Base-by-base conservation (phyloP, 2,113 vertebrate species). In the Hucho hucho region DNA sequence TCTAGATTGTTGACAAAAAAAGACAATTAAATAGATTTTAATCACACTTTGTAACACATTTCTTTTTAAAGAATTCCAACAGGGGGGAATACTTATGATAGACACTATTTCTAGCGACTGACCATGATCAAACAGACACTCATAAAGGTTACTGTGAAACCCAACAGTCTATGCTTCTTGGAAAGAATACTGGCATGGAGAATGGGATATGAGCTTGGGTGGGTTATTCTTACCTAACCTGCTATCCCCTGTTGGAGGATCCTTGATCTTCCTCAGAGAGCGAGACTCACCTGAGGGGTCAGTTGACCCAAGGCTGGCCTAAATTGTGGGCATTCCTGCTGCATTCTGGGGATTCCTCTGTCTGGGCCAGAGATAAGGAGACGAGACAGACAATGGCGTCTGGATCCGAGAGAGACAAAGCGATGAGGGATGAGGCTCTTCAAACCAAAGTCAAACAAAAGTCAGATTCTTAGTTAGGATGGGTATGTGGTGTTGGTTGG, bases 271-370 rank as follows among this genome's bases (percentile, higher is more conserved):
- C 43, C 22, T 47, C 43, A 61, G 58, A 61, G 29, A 29, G 29
- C 4, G 58, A 61, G n/a, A 61, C n/a, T n/a, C 58, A 61, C 58
- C 18, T 61, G 6, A 24, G 58, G 58, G n/a, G 6, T 61, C 58
- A 61, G 58, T 61, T 61, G 58, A 24, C 20, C 58, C 20, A 16
- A 3, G 58, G 1, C 7, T 61, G 58, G 58, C n/a, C n/a, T 61
- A 76, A 70, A 29, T 79, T 46, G 70, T 84, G 69, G 82, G 80
- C 73, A 78, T 85, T 88, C 78, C 83, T 81, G 24, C 61, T 81
- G 64, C 83, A 88, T 89, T 79, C 84, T 85, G 78, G 79, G 76
- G 79, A 90, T 92, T 90, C 83, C 75, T 89, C 64, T 75, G 82
- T 77, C 80, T 83, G 70, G 78, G 75, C 83, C 72, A 25, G 46